Evolutionary conservation across 2,113 vertebrate species (phyloP), one percentile per base, ranked within the genome.

Genomic region (Cochlearius cochlearius): DNA sequence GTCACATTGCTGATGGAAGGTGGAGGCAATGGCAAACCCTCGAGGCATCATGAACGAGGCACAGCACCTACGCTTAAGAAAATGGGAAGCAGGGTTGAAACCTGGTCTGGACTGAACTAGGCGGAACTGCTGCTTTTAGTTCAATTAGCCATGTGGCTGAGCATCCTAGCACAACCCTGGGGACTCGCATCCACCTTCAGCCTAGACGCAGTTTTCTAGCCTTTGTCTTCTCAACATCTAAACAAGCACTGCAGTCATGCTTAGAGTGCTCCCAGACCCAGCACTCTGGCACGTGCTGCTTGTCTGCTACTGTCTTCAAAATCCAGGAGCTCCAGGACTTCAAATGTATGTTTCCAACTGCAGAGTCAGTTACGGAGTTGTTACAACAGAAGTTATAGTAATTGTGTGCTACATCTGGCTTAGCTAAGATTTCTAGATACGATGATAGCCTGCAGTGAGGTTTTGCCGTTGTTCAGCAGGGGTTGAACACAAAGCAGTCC

Each of bases 251-350:
- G 76, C 0, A 2, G 49, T 34, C 77, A 26, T 38, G 47, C 73
- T 81, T 49, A 32, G 83, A 39, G 43, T 2, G 9, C 56, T 89
- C 86, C 68, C 86, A 78, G 74, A 32, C 20, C n/a, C 64, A 62
- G 50, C 25, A 7, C 29, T 81, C 80, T 94, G 91, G 86, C 68
- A 84, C 0, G 0, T 22, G 3, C 18, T 27, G 30, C 56, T 85
- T n/a, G 26, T 71, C 86, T 94, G 86, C 89, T 89, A 34, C 80
- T 85, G 64, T 89, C 84, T 90, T 64, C 84, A 94, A 20, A 71
- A 20, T 32, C 11, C 0, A 0, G 43, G 43, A 89, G 60, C 80
- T 85, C 56, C 60, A 41, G 29, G 49, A 55, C 50, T 77, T 68
- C 59, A 49, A 2, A 32, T 25, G 10, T 13, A 15, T 7, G 15